Evolutionary conservation across 64 coral and sea anemone species (phyloP), one percentile per base, ranked within the genome.

Genomic region (Dendrophyllia cribrosa): DNA sequence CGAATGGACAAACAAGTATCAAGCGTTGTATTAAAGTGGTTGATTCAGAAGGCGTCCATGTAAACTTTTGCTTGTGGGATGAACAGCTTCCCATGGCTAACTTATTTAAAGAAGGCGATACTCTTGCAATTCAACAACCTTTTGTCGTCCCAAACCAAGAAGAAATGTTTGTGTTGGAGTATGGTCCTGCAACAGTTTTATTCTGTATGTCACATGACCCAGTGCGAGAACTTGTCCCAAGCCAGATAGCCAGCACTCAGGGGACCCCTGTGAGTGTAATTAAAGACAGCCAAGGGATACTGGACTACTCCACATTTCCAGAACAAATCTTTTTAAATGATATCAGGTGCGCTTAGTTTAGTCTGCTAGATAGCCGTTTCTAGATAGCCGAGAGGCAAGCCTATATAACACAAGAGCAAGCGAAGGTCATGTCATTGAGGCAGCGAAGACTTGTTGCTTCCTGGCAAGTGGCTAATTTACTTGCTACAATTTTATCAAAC

Each of bases 221-320:
- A 14, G 70, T 67, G 11, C 82, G 88, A 19, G 91, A 99, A 76
- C 10, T 91, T 68, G 53, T 99, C 58, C 91, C 88, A 51, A 99
- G 96, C 52, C 97, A 99, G 71, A 64, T 68, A 19, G 85, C 91
- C 24, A 44, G 76, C 44, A 73, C 89, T 16, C 82, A 92, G 75
- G 87, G 82, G 14, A 86, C 88, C 71, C 88, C 91, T 65, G 88
- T 94, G 34, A 91, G 83, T 75, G 88, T 99, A 65, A 92, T 75
- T 5, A 99, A 94, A 71, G 97, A 99, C 72, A 99, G 76, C 55
- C 94, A 94, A 86, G 97, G 97, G 20, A 91, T 93, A 83, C 88
- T 99, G 20, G 97, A 99, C 66, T 99, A 90, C 85, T 96, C 94
- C 5, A 94, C 83, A 48, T 99, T 94, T 76, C 94, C 97, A 60